These are phyloP conservation scores for Oceanodroma leucorhoa DNA, from an alignment of 2,797 vertebrate genomes.

Conservation along the genomic window DNA sequence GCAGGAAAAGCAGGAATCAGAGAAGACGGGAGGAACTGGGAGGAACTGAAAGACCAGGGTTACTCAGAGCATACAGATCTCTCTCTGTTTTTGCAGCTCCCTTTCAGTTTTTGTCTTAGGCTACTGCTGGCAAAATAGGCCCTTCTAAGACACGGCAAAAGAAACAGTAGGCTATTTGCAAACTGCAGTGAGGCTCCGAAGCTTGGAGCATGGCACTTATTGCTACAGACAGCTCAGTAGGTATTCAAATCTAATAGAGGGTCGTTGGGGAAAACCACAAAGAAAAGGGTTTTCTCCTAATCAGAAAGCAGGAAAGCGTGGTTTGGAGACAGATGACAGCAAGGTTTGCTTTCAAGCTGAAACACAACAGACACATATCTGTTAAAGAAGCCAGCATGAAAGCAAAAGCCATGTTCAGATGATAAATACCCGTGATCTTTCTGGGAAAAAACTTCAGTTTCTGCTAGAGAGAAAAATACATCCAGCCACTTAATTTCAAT, in stretches of 20 bases:
- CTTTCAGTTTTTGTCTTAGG: not conserved
- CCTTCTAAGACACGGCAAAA: not conserved
- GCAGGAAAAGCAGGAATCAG: not conserved
- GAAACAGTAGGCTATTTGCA: not conserved
- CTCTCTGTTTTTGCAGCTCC: not conserved
- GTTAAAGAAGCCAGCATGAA: not conserved
- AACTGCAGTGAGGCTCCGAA: not conserved
- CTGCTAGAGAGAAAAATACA: not conserved
- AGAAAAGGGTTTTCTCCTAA: not conserved
- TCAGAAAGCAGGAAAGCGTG: not conserved
- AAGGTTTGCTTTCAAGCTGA: not conserved
- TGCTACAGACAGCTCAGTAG: not conserved
- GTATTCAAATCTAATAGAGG: not conserved
- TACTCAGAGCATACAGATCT: not conserved
- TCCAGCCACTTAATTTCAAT: conserved; percentile 24
- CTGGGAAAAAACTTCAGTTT: not conserved
- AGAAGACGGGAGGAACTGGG: not conserved
- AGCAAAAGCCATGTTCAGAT: not conserved
- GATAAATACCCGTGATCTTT: not conserved
- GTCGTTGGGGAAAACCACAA: not conserved
- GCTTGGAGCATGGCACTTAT: not conserved
- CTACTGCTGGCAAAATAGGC: not conserved
- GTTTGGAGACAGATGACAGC: not conserved
- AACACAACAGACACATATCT: not conserved
- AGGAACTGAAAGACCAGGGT: not conserved